Evolutionary conservation across 1,140 invertebrate genomes (phyloP), one percentile per base, ranked within the genome.

Genomic region (Drosophila ercepeae): DNA sequence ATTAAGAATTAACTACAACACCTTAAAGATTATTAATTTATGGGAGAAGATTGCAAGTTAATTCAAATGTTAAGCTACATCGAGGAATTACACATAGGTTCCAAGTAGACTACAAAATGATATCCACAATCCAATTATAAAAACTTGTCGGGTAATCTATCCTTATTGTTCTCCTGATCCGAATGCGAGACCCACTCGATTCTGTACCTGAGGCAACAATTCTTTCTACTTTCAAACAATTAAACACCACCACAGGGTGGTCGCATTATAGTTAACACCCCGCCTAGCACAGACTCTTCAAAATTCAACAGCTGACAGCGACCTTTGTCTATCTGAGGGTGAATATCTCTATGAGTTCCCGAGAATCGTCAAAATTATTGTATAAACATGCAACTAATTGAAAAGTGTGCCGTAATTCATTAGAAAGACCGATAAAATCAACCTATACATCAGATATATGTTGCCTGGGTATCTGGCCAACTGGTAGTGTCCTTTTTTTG

Each of bases 331-430:
- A 63, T 59, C 54, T 4, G 13, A 51, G 58, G 70, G 60, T 70
- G 65, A 46, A 32, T 18, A 54, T 45, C 63, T 49, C 32, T 11
- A 13, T 46, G 44, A 32, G 48, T 59, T 58, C 48, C 18, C 48
- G 55, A 39, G 54, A 50, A 78, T 78, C 81, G 60, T 63, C 44
- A 58, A 77, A 75, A 67, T 67, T 42, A 72, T 83, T 57, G 57
- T 57, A 52, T 57, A 71, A 83, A 77, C 75, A 83, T 73, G 69
- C 52, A 74, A 58, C 60, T 74, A 74, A 78, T 78, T 64, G 52
- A 58, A 76, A 73, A 86, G 72, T 81, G 81, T 84, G 81, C 61
- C 55, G 75, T 73, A 86, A 76, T 69, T 84, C 58, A 79, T 63
- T 41, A 51, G 42, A 73, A 81, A 50, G 64, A 19, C 14, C 73